Evolutionary conservation across 35 echinoderm and acorn worm species (phyloP), one percentile per base, ranked within the genome.

Genomic region (Apostichopus californicus): DNA sequence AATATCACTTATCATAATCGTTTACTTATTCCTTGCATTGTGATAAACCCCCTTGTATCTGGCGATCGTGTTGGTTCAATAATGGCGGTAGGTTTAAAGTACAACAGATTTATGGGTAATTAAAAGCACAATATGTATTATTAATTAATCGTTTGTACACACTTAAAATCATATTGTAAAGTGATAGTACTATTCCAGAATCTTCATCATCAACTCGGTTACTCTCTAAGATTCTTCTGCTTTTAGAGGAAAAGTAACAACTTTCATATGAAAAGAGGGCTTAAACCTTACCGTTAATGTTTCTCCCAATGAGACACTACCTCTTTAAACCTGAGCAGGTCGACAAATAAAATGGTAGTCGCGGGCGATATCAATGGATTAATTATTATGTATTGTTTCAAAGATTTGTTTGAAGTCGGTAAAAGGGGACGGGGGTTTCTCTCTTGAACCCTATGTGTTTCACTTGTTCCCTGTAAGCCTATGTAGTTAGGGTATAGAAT

Each of bases 351-450:
- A 8, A 75, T 18, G n/a, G 6, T 18, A 75, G 71, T 18, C 7
- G 13, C n/a, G 71, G 71, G 15, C 17, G 12, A 75, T 75, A 22
- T 18, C 1, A 75, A 18, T 20, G 71, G 2, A 20, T 75, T 75
- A 75, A 14, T 75, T 75, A 75, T 75, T 75, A 75, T 3, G 71
- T 22, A 75, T 75, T 75, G 71, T 75, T 75, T 75, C 71, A 75
- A n/a, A 22, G 71, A 75, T 75, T 68, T 68, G 64, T 68, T 68
- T 68, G 6, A 75, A 75, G 71, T 75, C 5, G 71, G 71, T 75
- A 75, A 75, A 75, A 75, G 71, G 71, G 71, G 12, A 75, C 17
- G 7, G 71, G 71, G 71, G 71, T 75, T 14, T 75, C 71, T 75
- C 71, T 75, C 4, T 14, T 75, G 17, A n/a, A 75, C 11, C 2